phyloP scores from a whole-genome alignment of 2,797 vertebrate genomes.

The Neosalanx taihuensis region DNA sequence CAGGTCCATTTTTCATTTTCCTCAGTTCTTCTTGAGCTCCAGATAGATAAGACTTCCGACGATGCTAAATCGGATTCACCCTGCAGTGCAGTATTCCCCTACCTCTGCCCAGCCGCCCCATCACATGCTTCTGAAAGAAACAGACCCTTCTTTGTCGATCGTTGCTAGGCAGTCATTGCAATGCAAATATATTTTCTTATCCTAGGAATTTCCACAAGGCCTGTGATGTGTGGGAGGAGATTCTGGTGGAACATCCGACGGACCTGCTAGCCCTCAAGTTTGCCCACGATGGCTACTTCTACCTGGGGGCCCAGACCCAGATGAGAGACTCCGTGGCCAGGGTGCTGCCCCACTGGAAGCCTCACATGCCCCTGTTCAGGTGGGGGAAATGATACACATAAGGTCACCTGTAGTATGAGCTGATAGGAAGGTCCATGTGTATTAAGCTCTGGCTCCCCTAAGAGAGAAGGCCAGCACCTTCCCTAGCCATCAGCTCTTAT shows the following conservation, averaged over 20 bases:
- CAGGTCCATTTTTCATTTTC: neutral
- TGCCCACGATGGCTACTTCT: slow-evolving; percentile 87
- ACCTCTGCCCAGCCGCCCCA: neutral
- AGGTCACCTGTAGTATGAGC: neutral
- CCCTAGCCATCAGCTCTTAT: neutral
- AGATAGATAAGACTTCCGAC: neutral
- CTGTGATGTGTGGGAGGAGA: slow-evolving; percentile 83
- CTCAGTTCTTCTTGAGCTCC: neutral
- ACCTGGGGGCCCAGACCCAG: slow-evolving; percentile 77
- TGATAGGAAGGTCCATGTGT: neutral
- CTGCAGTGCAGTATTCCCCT: neutral
- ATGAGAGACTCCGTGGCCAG: slow-evolving; percentile 88
- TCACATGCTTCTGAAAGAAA: slow-evolving; percentile 20
- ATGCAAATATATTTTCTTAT: slow-evolving; percentile 19
- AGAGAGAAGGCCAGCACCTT: too few species aligned
- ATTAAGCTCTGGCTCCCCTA: neutral
- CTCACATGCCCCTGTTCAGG: slow-evolving; percentile 75
- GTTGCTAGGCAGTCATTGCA: neutral
- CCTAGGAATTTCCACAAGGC: slow-evolving; percentile 79
- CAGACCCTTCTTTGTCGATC: neutral
- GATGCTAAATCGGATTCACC: neutral
- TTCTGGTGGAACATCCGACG: slow-evolving; percentile 85
- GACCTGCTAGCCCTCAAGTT: slow-evolving; percentile 92
- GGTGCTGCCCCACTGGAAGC: slow-evolving; percentile 88
- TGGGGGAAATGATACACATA: neutral